Conservation (phyloP, 1,140 invertebrate genomes). For the Apocrypta bakeri region DNA sequence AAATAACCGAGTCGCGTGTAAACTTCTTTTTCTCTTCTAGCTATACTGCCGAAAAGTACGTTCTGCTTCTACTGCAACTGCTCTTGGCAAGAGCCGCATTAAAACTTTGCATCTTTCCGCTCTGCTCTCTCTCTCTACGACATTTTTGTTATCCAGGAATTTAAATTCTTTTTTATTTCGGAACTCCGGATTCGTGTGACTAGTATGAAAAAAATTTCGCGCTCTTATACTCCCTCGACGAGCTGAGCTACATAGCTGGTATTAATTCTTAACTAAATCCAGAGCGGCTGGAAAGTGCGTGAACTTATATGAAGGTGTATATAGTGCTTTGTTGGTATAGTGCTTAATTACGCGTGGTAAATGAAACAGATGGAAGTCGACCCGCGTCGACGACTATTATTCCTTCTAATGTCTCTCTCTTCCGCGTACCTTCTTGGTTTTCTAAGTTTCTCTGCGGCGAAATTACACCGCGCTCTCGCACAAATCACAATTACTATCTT, state of each 20-base stretch:
- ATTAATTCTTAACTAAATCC: too few relatives aligned
- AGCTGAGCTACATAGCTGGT: too few relatives aligned
- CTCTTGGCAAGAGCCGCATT: conserved; percentile 5
- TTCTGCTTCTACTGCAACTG: neutral
- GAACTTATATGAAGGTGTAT: neutral
- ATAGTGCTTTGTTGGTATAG: too few relatives aligned
- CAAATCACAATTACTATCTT: conserved; percentile 47
- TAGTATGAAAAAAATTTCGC: too few relatives aligned
- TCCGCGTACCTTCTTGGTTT: neutral
- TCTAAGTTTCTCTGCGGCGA: neutral
- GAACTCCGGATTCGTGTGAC: too few relatives aligned
- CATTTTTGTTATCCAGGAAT: neutral
- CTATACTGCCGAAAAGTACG: neutral
- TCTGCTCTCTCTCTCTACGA: too few relatives aligned
- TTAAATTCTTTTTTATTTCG: neutral
- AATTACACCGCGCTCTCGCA: conserved; percentile 1
- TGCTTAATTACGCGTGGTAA: conserved; percentile 43
- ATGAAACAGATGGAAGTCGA: conserved; percentile 29
- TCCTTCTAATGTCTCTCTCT: conserved; percentile 33
- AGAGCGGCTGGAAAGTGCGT: neutral
- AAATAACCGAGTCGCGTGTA: neutral
- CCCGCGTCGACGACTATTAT: conserved; percentile 29
- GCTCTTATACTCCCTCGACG: too few relatives aligned
- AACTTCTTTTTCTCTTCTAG: neutral
- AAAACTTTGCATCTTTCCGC: conserved; percentile 32